Conservation (phyloP, 1,140 invertebrate species). For the Bombus vancouverensis region DNA sequence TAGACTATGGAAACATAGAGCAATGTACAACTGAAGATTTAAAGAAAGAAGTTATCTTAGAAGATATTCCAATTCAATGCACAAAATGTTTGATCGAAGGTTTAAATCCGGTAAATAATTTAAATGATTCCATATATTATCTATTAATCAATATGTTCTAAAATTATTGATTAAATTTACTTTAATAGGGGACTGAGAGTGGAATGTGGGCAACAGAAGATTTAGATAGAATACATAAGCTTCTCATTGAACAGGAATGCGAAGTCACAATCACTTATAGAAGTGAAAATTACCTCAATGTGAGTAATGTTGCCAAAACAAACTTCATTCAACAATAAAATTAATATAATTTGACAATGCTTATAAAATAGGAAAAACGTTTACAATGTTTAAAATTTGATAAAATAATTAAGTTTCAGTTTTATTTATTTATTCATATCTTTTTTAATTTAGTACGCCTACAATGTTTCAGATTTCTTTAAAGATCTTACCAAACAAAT, state of each 20-base stretch:
- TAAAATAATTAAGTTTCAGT: not conserved
- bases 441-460: not conserved
- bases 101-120: slow-evolving; percentile 75
- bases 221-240: slow-evolving; percentile 74
- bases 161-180: not conserved
- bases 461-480: slow-evolving; percentile 48
- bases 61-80: slow-evolving; percentile 83
- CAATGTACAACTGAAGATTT: slow-evolving; percentile 82
- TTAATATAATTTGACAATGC: not conserved
- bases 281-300: slow-evolving; percentile 35
- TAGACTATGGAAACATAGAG: slow-evolving; percentile 84
- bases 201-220: slow-evolving; percentile 67
- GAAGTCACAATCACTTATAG: slow-evolving; percentile 57
- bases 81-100: slow-evolving; percentile 76
- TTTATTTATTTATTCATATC: not conserved
- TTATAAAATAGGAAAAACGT: not conserved
- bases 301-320: slow-evolving; percentile 37
- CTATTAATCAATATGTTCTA: not conserved
- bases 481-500: slow-evolving; percentile 17
- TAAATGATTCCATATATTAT: not conserved
- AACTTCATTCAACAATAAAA: not conserved
- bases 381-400: not conserved
- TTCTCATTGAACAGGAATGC: slow-evolving; percentile 71
- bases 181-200: slow-evolving; percentile 33
- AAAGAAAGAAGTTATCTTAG: slow-evolving; percentile 84